phyloP scores from a whole-genome alignment of 2,113 vertebrate species.

The Anolis carolinensis region DNA sequence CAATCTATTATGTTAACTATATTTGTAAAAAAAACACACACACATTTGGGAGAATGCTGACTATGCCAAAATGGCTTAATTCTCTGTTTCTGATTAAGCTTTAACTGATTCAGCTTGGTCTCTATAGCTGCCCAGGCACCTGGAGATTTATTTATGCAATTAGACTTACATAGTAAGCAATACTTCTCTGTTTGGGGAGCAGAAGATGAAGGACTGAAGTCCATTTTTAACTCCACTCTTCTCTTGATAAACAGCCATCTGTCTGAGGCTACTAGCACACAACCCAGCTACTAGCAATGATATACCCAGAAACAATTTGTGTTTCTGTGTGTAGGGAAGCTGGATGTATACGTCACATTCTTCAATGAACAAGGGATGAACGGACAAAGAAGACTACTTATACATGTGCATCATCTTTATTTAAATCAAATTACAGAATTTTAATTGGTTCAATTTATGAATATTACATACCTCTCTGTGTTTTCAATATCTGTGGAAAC shows the following conservation, averaged over 20 bases:
- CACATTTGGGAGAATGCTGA: too few relatives aligned
- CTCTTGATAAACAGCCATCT: background rate
- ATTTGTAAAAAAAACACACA: too few relatives aligned
- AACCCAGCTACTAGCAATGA: background rate
- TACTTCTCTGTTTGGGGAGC: background rate
- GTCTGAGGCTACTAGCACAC: background rate
- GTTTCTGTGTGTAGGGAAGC: too few relatives aligned
- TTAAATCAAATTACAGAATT: background rate
- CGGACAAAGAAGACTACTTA: background rate
- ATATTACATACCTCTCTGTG: slow-evolving; percentile 85
- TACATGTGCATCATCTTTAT: background rate
- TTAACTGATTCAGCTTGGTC: background rate
- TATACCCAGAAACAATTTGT: background rate
- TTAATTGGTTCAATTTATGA: slow-evolving; percentile 16
- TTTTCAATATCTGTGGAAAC: slow-evolving; percentile 94
- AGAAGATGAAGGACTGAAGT: background rate
- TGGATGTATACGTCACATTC: background rate
- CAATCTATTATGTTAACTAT: background rate
- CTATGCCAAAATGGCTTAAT: too few relatives aligned
- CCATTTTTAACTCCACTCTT: background rate
- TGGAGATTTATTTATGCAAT: too few relatives aligned
- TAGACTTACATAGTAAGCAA: background rate
- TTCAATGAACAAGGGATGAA: background rate
- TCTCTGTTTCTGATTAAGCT: too few relatives aligned
- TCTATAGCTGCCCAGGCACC: background rate